A percentile compares a stretch with the other conserved stretches of the same genome.
Conservation (phyloP, 1,140 invertebrate genomes). For the Nylanderia fulva region DNA sequence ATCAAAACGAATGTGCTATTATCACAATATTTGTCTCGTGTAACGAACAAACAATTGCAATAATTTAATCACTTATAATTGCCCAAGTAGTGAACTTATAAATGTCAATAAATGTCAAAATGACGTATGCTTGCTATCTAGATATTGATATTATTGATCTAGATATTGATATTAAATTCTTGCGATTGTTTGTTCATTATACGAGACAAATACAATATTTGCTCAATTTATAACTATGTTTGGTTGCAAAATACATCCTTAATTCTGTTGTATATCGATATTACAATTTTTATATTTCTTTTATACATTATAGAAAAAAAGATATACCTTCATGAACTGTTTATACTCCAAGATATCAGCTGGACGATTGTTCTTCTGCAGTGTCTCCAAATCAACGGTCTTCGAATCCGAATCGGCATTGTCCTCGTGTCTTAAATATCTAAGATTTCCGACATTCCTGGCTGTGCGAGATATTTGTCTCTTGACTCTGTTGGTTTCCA, state of each 20-base stretch:
- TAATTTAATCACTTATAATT: too few species aligned
- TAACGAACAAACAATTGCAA: too few species aligned
- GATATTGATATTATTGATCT: too few species aligned
- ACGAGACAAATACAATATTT: too few species aligned
- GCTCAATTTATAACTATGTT: neutral
- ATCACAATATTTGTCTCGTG: too few species aligned
- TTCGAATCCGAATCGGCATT: constrained; percentile 62
- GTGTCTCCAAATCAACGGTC: constrained; percentile 73
- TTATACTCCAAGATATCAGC: constrained; percentile 80
- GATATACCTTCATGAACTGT: constrained; percentile 76
- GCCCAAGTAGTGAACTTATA: too few species aligned
- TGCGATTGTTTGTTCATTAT: too few species aligned
- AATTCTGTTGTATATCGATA: neutral
- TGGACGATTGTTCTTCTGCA: constrained; percentile 77
- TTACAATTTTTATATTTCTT: neutral
- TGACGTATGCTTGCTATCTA: too few species aligned
- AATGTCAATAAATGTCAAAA: too few species aligned
- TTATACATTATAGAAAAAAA: neutral
- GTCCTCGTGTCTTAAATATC: constrained; percentile 57
- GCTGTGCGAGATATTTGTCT: constrained; percentile 52
- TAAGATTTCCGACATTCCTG: constrained; percentile 49
- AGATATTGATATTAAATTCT: too few species aligned
- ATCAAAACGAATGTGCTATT: too few species aligned
- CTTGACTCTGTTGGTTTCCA: constrained; percentile 63
- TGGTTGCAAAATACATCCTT: neutral